These are phyloP conservation scores for Sitobion miscanthi DNA, from an alignment of 1,140 invertebrate genomes.

Conservation along the genomic window DNA sequence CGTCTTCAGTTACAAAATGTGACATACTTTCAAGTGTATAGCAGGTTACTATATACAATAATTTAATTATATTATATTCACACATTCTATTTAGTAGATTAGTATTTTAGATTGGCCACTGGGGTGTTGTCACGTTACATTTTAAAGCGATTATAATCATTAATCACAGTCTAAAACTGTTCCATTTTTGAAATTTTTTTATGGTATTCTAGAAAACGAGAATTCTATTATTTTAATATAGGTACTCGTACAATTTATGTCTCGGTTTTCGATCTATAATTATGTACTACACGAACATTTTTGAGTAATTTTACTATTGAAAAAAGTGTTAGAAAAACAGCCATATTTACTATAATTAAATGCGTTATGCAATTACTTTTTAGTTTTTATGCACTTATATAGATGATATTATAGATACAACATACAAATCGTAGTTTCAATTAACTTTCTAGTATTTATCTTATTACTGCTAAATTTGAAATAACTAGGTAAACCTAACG, in stretches of 20 bases:
- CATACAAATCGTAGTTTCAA: neutral
- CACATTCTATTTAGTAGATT: neutral
- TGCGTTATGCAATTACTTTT: constrained; percentile 13
- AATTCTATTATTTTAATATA: neutral
- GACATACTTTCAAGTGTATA: neutral
- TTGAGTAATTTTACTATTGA: neutral
- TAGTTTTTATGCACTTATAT: neutral
- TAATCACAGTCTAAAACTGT: neutral
- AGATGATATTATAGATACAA: neutral
- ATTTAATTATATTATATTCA: neutral
- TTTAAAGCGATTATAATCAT: neutral
- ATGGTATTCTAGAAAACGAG: neutral
- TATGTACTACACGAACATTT: neutral
- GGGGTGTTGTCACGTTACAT: neutral
- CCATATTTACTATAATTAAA: neutral
- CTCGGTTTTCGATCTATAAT: neutral
- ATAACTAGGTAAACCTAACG: too few species aligned
- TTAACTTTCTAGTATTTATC: neutral
- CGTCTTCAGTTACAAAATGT: neutral
- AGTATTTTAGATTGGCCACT: neutral
- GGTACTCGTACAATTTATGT: neutral
- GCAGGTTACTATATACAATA: neutral
- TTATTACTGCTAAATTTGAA: neutral
- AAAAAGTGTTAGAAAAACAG: neutral
- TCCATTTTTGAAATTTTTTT: neutral